Evolutionary conservation across 2,888 invertebrate genomes (phyloP).

Genomic region (Tanytarsus gracilentus): DNA sequence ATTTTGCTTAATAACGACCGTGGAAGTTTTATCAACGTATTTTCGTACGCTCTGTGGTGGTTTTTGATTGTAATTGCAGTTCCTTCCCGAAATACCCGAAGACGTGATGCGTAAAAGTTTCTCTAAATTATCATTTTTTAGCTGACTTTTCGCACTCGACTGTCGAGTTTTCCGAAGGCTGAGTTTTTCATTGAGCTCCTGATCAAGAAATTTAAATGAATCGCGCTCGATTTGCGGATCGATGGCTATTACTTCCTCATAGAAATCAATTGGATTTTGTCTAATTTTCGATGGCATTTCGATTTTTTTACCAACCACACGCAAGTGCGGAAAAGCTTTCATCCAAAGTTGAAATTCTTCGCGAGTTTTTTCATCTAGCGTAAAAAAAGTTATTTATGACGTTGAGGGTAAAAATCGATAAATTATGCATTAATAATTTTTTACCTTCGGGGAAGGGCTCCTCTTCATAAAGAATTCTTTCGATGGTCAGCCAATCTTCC

Average conservation of each 20-base stretch:
- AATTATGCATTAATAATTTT: background rate
- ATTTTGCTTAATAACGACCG: constrained; percentile 3
- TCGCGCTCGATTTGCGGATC: constrained; percentile 17
- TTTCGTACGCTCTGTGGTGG: constrained; percentile 1
- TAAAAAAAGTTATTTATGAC: background rate
- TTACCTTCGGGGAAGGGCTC: constrained; percentile 33
- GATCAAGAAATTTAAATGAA: constrained; percentile 17
- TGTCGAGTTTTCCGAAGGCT: constrained; percentile 13
- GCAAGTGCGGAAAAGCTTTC: constrained; percentile 37
- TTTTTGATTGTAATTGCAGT: background rate
- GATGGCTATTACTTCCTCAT: constrained; percentile 29
- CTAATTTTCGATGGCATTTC: constrained; percentile 4
- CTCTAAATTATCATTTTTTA: constrained; percentile 13
- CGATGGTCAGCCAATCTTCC: constrained; percentile 41
- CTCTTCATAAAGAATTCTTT: constrained; percentile 39
- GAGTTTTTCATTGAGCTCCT: constrained; percentile 19
- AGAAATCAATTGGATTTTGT: background rate
- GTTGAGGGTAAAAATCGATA: constrained; percentile 15
- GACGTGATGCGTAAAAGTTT: constrained; percentile 18
- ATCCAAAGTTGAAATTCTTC: constrained; percentile 42
- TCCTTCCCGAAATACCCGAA: constrained; percentile 14
- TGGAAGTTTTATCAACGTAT: constrained; percentile 12
- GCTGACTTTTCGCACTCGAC: background rate
- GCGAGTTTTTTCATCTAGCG: constrained; percentile 36
- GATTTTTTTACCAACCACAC: constrained; percentile 27